These are phyloP conservation scores for Botia kubotai DNA, from an alignment of 2,797 vertebrate genomes.

Conservation along the genomic window DNA sequence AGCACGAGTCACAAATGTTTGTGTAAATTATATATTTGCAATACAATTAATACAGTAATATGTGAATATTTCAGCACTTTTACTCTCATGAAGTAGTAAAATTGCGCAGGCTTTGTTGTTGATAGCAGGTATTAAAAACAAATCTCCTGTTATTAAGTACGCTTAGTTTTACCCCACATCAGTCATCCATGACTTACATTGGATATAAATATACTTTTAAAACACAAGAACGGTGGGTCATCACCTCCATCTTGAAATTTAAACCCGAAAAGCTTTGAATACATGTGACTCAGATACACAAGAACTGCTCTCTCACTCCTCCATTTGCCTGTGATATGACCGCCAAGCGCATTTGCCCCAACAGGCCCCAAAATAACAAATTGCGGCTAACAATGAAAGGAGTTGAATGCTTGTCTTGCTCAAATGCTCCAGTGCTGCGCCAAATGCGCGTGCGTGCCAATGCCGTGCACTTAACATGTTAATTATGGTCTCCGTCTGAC, in stretches of 20 bases:
- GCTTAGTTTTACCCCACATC: constrained; percentile 26
- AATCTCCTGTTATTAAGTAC: constrained; percentile 43
- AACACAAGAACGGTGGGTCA: constrained; percentile 18
- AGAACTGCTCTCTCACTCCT: constrained; percentile 17
- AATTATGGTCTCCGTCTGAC: constrained; percentile 59
- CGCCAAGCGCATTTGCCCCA: constrained; percentile 42
- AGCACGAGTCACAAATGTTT: too few species aligned
- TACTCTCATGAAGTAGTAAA: neutral
- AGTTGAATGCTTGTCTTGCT: constrained; percentile 35
- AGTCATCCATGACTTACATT: constrained; percentile 8
- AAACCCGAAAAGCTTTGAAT: constrained; percentile 30
- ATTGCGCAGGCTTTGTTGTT: neutral
- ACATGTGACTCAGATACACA: constrained; percentile 5
- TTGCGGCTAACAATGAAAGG: constrained; percentile 37
- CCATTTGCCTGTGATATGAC: constrained; percentile 2
- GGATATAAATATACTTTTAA: constrained; percentile 16
- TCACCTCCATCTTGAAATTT: constrained; percentile 22
- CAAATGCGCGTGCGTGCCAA: constrained; percentile 50
- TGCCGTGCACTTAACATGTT: constrained; percentile 50
- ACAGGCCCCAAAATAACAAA: constrained; percentile 56
- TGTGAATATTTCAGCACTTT: neutral
- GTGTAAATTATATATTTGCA: too few species aligned
- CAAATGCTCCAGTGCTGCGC: constrained; percentile 53
- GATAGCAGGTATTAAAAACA: constrained; percentile 30
- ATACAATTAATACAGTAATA: neutral